Evolutionary conservation across 2,888 invertebrate genomes (phyloP).

Genomic region (Dastarcus helophoroides): DNA sequence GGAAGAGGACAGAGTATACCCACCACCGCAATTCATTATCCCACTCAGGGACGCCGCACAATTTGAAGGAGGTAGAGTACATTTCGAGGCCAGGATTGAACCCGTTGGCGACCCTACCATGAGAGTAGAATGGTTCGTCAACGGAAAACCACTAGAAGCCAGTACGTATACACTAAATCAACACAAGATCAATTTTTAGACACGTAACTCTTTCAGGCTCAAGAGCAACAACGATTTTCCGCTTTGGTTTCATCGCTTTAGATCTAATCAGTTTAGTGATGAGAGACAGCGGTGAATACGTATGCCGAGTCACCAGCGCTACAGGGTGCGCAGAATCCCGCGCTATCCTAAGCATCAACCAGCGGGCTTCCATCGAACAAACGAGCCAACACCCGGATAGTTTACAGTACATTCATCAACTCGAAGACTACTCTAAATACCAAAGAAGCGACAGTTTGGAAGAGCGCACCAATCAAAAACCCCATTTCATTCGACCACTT

Average conservation of each 20-base stretch:
- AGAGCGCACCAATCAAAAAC: constrained; percentile 67
- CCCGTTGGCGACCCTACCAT: constrained; percentile 94
- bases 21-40: constrained; percentile 85
- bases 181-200: not conserved
- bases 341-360: constrained; percentile 68
- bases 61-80: constrained; percentile 84
- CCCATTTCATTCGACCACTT: constrained; percentile 79
- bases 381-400: constrained; percentile 85
- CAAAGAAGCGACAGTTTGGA: constrained; percentile 77
- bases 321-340: constrained; percentile 80
- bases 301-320: constrained; percentile 77
- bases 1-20: constrained; percentile 80
- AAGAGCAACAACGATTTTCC: constrained; percentile 86
- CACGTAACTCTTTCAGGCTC: constrained; percentile 58
- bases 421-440: constrained; percentile 83
- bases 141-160: constrained; percentile 82
- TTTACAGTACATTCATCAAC: constrained; percentile 77
- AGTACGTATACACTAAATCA: constrained; percentile 49
- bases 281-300: constrained; percentile 83
- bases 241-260: constrained; percentile 94
- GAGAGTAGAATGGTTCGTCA: constrained; percentile 92
- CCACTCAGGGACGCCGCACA: constrained; percentile 72
- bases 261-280: constrained; percentile 78
- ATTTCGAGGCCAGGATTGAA: constrained; percentile 95
- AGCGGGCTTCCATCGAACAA: constrained; percentile 73